Evolutionary conservation across 2,113 vertebrate genomes (phyloP), one percentile per base, ranked within the genome.

Genomic region (Vulpes vulpes): DNA sequence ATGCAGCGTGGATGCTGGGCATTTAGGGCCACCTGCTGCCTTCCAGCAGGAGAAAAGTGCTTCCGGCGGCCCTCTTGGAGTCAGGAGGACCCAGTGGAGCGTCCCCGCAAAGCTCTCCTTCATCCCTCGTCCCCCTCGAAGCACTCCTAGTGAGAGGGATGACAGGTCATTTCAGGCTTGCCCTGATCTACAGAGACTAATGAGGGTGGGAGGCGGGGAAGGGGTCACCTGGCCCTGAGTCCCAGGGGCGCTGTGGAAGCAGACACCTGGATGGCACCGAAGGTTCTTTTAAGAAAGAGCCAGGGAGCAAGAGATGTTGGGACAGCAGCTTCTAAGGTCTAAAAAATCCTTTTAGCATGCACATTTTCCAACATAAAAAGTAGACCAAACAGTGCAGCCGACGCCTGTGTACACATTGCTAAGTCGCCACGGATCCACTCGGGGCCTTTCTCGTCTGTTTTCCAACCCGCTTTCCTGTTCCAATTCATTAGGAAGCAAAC

Each of bases 301-400:
- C 32, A 53, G 25, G 38, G 38, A 87, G 51, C 30, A 76, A 60
- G 49, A 74, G 30, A n/a, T 27, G 19, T 10, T 59, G 60, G 22
- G 67, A 82, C n/a, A 38, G 25, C 19, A 82, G n/a, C 11, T 38
- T 16, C 15, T 32, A 60, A 51, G 22, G 62, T 76, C 53, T 12
- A 19, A 73, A 43, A 71, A n/a, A 64, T 59, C 30, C 79, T 80
- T 86, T 81, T 35, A 71, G 71, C 69, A 32, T 88, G 51, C 65
- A 92, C 35, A 94, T 16, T 94, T 83, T 67, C 38, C 76, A 55
- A 92, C 51, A 19, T 76, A 88, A 76, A 74, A 87, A 67, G 14
- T 53, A 74, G 88, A 91, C n/a, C 57, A 59, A 82, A 81, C 32
- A 53, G 25, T 81, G 19, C 51, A 91, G 60, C 27, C 32, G 17